phyloP scores from a whole-genome alignment of 2,888 invertebrate genomes.

The Baronia brevicornis region DNA sequence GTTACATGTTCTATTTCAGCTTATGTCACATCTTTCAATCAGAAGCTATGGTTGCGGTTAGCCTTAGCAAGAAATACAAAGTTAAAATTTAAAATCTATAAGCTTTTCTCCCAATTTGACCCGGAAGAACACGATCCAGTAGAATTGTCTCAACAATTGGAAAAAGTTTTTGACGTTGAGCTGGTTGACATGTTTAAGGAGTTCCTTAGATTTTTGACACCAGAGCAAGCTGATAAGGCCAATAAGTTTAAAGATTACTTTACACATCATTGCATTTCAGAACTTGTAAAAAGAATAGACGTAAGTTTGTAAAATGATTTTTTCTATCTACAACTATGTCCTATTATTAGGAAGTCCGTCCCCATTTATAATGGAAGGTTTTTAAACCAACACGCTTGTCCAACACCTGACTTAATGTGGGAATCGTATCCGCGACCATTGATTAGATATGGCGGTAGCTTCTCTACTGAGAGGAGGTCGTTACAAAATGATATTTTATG shows the following conservation, averaged over 20 bases:
- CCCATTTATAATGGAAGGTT: no score
- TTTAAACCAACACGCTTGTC: no score
- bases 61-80: slow-evolving; percentile 20
- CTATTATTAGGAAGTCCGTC: no score
- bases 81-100: slow-evolving; percentile 31
- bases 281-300: slow-evolving; percentile 43
- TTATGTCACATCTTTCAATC: slow-evolving; percentile 38
- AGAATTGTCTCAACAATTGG: slow-evolving; percentile 28
- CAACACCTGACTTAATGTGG: no score
- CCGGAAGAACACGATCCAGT: slow-evolving; percentile 28
- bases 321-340: background rate
- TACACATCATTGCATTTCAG: slow-evolving; percentile 33
- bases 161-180: slow-evolving; percentile 27
- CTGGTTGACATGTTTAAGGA: slow-evolving; percentile 47
- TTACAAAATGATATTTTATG: no score
- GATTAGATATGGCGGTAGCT: no score
- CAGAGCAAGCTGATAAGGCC: slow-evolving; percentile 48
- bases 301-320: slow-evolving; percentile 26
- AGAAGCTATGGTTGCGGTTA: slow-evolving; percentile 34
- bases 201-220: slow-evolving; percentile 49
- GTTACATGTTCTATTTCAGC: slow-evolving; percentile 28
- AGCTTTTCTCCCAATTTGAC: slow-evolving; percentile 35
- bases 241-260: slow-evolving; percentile 51
- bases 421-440: no score
- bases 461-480: no score